Conservation (phyloP, 2,113 vertebrate genomes). For the Brachypodius melanocephalos region DNA sequence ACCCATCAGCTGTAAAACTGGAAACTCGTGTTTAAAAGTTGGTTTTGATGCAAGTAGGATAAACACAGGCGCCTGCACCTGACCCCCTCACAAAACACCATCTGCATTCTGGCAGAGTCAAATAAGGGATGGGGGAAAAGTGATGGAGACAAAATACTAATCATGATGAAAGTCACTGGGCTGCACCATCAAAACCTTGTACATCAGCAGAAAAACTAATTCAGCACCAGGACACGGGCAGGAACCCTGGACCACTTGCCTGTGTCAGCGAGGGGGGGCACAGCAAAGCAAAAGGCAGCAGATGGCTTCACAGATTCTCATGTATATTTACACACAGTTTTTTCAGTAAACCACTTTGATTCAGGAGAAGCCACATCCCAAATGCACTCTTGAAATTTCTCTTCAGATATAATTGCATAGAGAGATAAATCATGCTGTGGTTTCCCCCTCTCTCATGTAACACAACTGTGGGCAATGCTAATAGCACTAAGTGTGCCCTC, state of each 20-base stretch:
- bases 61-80: not conserved
- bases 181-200: not conserved
- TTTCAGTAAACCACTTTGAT: not conserved
- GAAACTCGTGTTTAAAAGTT: not conserved
- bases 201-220: not conserved
- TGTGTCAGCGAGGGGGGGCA: not conserved
- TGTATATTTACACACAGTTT: not conserved
- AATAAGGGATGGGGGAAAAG: not conserved
- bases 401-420: not conserved
- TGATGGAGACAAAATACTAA: not conserved
- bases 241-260: not conserved
- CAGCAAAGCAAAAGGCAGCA: not conserved
- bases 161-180: not conserved
- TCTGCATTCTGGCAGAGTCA: not conserved
- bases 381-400: not conserved
- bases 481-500: not conserved
- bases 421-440: not conserved
- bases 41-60: not conserved
- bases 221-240: not conserved
- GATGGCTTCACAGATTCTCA: not conserved
- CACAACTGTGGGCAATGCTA: not conserved
- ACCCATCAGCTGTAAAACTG: rapidly evolving
- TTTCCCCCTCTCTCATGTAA: not conserved
- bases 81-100: not conserved
- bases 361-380: not conserved